Conservation (phyloP, 2,797 vertebrate genomes). For the Takifugu rubripes region DNA sequence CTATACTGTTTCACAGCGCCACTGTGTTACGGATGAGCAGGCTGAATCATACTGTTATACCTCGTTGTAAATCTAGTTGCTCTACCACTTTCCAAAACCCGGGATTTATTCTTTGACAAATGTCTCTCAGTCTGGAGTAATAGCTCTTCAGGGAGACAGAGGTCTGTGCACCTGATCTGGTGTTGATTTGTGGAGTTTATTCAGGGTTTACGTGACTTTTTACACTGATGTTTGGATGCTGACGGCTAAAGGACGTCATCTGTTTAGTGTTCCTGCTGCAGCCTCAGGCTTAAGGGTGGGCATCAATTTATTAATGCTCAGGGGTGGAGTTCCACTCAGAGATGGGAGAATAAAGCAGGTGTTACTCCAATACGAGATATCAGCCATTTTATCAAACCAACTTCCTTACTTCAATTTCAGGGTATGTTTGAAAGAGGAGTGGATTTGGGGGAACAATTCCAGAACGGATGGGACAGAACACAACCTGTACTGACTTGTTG, state of each 20-base stretch:
- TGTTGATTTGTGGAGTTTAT: constrained; percentile 1
- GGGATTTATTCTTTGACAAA: no score
- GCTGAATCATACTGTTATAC: no score
- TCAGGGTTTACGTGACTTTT: constrained; percentile 37
- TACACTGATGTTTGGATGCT: constrained; percentile 25
- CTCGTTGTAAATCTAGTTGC: no score
- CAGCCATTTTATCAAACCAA: constrained; percentile 12
- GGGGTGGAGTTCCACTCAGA: constrained; percentile 36
- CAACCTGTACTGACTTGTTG: background rate
- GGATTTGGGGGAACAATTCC: background rate
- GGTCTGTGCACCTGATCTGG: background rate
- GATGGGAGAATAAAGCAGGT: constrained; percentile 12
- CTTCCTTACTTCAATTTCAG: constrained; percentile 1
- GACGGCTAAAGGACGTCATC: constrained; percentile 28
- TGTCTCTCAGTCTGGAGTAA: no score
- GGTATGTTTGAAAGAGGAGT: background rate
- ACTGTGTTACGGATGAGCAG: no score
- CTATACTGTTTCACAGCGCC: no score
- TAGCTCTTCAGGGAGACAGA: no score
- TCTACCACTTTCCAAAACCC: no score
- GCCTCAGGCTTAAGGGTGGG: constrained; percentile 22
- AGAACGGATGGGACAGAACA: constrained; percentile 1
- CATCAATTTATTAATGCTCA: constrained; percentile 54
- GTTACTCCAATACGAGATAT: constrained; percentile 5
- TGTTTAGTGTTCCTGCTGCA: constrained; percentile 50